Evolutionary conservation across 2,888 invertebrate species (phyloP), one percentile per base, ranked within the genome.

Genomic region (Dolichopus griseipennis): DNA sequence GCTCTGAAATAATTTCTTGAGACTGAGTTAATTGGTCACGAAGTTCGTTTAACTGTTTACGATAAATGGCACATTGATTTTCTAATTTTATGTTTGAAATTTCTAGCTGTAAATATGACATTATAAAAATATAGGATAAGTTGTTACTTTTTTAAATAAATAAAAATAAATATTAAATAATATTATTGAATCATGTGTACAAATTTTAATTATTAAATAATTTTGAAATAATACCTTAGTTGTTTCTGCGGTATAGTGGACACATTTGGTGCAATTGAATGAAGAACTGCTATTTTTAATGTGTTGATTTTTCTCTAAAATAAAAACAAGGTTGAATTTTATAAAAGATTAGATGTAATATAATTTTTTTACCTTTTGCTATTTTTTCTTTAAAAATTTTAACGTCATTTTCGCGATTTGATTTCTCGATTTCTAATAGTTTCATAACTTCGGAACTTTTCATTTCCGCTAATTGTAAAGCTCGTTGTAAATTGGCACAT

Each of bases 401-500:
- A 18, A 81, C 21, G n/a, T 79, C 78, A 1, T 74, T 75, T 66
- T 81, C 78, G 67, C 80, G 76, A 0, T 75, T 72, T 6, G 74
- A 81, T 70, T 84, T 83, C 70, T 85, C 85, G 64, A 84, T 75
- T 72, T 86, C 85, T 1, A 85, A 81, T 75, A 86, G 83, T 74
- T 85, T 84, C 68, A 73, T 41, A 3, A 79, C 68, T 71, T 81
- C 81, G 1, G 76, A 73, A 0, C 75, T 75, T 69, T 81, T 80
- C 1, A 80, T 64, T 68, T 81, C 81, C 0, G 78, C 74, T 64
- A 80, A 69, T 67, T 80, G 74, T 7, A 81, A 64, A 0, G 75
- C 75, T 15, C 80, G 82, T 72, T 86, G 85, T 1, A 87, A 81
- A 69, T 82, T 83, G 0, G 85, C 84, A 33, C 86, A 78, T 72